Evolutionary conservation across 2,888 invertebrate species (phyloP).

Genomic region (Cataglyphis albicans): DNA sequence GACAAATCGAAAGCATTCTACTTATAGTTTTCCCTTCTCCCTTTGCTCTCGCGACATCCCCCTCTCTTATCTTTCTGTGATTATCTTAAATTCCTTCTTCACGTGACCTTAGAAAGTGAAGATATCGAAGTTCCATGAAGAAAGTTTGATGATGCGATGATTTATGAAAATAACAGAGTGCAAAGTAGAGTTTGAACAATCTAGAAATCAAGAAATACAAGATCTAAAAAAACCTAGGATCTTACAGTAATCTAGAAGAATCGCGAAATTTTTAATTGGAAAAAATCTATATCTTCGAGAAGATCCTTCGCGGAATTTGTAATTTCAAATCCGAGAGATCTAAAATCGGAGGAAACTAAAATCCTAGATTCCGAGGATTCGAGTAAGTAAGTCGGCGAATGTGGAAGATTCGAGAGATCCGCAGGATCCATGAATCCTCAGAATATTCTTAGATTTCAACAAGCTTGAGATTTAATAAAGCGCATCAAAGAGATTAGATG

Average conservation of each 20-base stretch:
- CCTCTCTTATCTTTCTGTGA: conserved; percentile 11
- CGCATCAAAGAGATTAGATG: conserved; percentile 29
- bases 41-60: neutral
- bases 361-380: neutral
- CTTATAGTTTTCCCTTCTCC: neutral
- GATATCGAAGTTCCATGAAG: conserved; percentile 6
- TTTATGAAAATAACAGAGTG: neutral
- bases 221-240: neutral
- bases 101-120: neutral
- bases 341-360: neutral
- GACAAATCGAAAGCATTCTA: conserved; percentile 19
- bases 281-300: conserved; percentile 1
- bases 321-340: neutral
- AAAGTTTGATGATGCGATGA: conserved; percentile 8
- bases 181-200: conserved; percentile 1
- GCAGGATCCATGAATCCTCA: neutral
- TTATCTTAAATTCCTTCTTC: conserved; percentile 22
- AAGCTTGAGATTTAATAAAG: conserved; percentile 27
- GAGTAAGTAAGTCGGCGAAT: neutral
- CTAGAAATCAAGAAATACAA: conserved; percentile 8
- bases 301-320: neutral
- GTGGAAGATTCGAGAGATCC: neutral
- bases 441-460: conserved; percentile 14
- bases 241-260: neutral
- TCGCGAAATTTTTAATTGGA: conserved; percentile 18